phyloP scores from a whole-genome alignment of 2,113 vertebrate genomes.

The Hylia prasina region DNA sequence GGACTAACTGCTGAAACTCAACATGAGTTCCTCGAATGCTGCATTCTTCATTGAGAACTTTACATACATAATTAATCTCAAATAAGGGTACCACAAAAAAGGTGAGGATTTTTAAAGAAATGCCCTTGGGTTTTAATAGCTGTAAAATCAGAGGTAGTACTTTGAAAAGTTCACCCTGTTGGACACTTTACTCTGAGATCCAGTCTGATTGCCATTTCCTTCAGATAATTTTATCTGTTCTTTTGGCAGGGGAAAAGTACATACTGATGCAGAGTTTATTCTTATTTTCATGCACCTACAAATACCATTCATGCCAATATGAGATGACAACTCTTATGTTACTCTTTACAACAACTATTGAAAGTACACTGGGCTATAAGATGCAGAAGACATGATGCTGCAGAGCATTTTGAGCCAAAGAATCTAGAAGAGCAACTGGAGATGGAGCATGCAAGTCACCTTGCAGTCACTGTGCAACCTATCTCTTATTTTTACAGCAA shows the following conservation, averaged over 20 bases:
- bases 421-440: neutral
- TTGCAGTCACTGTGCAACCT: neutral
- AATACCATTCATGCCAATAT: neutral
- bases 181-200: conserved; percentile 51
- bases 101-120: conserved; percentile 1
- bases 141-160: conserved; percentile 45
- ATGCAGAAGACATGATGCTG: neutral
- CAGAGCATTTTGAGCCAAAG: neutral
- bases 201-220: conserved; percentile 52
- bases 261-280: neutral
- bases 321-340: neutral
- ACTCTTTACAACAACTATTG: neutral
- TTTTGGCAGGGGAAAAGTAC: neutral
- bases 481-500: neutral
- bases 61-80: conserved; percentile 46
- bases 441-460: neutral
- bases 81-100: conserved; percentile 25
- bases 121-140: conserved; percentile 29
- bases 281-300: neutral
- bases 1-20: conserved; percentile 65
- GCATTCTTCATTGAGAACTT: conserved; percentile 35
- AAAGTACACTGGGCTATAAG: neutral
- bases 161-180: conserved; percentile 62
- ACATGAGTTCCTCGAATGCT: conserved; percentile 34
- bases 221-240: conserved; percentile 40